Base-by-base conservation (phyloP, 1,140 invertebrate species). In the Cherax destructor region DNA sequence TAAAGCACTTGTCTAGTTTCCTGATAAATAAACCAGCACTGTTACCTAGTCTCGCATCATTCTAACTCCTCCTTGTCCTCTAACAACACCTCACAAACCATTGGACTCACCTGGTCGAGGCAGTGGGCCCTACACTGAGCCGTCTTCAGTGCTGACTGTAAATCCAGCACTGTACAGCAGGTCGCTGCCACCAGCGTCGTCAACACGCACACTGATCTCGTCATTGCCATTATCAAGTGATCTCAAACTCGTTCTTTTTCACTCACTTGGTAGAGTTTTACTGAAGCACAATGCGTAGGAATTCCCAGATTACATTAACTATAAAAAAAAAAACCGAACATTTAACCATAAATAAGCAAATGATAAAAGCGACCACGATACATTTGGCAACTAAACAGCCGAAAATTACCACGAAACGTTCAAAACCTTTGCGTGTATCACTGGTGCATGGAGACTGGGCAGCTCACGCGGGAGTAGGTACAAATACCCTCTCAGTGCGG, bases 61-160 rank as follows among this genome's bases (percentile, higher is more conserved):
- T 2, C 30, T 2, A 41, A 41, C 30, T 41, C 2, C 30, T 41
- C 30, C 30, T 41, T 41, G 30, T 2, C 30, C 30, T 41, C 2
- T 41, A 41, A 41, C 30, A 41, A 4, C 9, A 13, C 52, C 52
- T 56, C 3, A 9, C 52, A 56, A 56, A 56, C 30, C 52, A 56
- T 18, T 4, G n/a, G 4, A 61, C 85, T 59, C 56, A 87, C 85
- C 85, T 87, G 50, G 21, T 87, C 85, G 7, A 87, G 52, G 24
- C 85, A 87, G 18, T 87, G 76, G 52, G 85, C 85, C 52, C 85
- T 52, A 78, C 85, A 87, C 30, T 87, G 85, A 41, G 85, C 85
- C 85, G 79, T 87, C 76, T 87, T 87, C 16, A 87, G 47, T 52
- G 85, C 85, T 13, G 74, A 49, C 13, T 87, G 85, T 9, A 87